Base-by-base conservation (phyloP, 2,888 invertebrate species). In the Dexiosoma caninum region DNA sequence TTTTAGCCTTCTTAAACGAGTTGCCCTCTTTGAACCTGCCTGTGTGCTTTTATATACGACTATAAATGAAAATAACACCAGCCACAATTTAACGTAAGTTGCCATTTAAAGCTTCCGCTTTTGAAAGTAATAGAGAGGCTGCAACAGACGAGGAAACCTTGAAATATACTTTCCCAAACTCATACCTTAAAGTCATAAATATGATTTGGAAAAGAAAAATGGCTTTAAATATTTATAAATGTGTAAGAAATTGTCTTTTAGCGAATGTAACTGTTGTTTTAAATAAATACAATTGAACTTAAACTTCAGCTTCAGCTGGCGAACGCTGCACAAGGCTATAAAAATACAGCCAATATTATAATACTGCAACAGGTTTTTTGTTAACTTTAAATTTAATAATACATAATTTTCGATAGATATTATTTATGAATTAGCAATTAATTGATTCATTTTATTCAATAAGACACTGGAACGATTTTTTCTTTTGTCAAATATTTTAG, bases 91-190 rank as follows among this genome's bases (percentile, higher is more conserved):
- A 16, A 46, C 71, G 67, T 67, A 81, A 77, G 14, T 16, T 66
- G 66, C 59, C 32, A 64, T 49, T 78, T 71, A 40, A 42, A 53
- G 77, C 77, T 81, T 77, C 81, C 77, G 72, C 77, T 64, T 77
- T 81, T 71, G 70, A 78, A 78, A 78, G 77, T 71, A 49, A 12
- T 46, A 12, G 19, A 30, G 21, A 53, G n/a, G 21, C 7, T 40
- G 32, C 19, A 23, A n/a, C 51, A 14, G 14, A 46, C 42, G 60
- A 66, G 19, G 14, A 72, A 77, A 66, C 81, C 81, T 81, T 81
- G 81, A 81, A 72, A 78, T 51, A 69, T 57, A 77, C 81, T 80
- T 80, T 80, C 76, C 42, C 67, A 81, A 79, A 81, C 57, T 78
- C 57, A 71, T 78, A 62, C 32, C 46, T 49, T 49, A 37, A 23